Conservation (phyloP, 2,113 vertebrate species). For the Elachura formosa region DNA sequence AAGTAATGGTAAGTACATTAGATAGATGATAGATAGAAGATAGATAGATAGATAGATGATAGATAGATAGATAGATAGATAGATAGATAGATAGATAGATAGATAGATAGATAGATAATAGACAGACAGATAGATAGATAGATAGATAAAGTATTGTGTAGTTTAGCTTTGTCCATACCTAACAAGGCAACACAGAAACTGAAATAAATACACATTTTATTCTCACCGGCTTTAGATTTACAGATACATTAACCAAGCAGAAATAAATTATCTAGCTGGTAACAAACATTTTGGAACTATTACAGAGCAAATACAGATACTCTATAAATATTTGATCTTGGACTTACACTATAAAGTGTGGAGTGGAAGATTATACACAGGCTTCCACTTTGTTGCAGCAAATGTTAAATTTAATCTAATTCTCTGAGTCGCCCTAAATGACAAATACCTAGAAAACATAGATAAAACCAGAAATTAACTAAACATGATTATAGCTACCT, state of each 20-base stretch:
- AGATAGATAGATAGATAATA: not conserved
- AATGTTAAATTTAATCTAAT: not conserved
- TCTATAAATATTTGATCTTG: not conserved
- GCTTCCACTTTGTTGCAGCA: not conserved
- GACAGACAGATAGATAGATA: not conserved
- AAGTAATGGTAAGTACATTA: not conserved
- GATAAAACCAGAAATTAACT: not conserved
- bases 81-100: too few relatives aligned
- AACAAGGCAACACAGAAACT: not conserved
- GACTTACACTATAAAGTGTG: not conserved
- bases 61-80: not conserved
- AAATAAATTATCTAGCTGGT: not conserved
- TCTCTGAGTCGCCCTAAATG: not conserved
- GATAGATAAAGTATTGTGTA: not conserved
- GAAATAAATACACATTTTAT: not conserved
- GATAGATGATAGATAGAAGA: not conserved
- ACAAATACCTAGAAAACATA: not conserved
- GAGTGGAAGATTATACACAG: too few relatives aligned
- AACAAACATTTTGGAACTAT: not conserved
- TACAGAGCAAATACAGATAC: not conserved
- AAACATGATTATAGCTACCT: not conserved
- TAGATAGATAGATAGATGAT: too few relatives aligned
- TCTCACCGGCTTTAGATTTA: not conserved
- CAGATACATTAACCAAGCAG: not conserved
- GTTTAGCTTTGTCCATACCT: not conserved